These are phyloP conservation scores for Acholoe squamosa DNA, from an alignment of 2,888 invertebrate species.

Conservation along the genomic window DNA sequence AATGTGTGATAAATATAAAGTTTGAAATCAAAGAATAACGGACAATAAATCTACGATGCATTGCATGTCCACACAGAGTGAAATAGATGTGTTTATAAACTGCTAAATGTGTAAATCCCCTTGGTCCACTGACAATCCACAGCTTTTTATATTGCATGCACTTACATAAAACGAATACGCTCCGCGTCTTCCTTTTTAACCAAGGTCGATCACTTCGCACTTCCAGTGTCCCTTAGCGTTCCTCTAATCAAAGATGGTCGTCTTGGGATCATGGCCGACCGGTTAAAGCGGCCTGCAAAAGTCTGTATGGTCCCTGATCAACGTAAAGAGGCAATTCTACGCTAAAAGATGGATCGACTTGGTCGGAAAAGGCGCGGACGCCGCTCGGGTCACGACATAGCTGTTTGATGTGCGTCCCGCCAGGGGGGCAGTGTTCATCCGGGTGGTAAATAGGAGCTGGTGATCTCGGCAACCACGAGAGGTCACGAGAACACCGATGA, in stretches of 20 bases:
- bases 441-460: slow-evolving; percentile 56
- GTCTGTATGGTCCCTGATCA: neutral
- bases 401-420: slow-evolving; percentile 34
- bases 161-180: neutral
- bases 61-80: neutral
- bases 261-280: slow-evolving; percentile 27
- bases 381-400: neutral
- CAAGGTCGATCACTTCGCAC: neutral
- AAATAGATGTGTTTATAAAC: neutral
- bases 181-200: neutral
- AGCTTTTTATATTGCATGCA: too few relatives aligned
- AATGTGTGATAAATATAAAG: too few relatives aligned
- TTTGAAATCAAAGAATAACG: too few relatives aligned
- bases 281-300: slow-evolving; percentile 16
- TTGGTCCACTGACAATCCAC: too few relatives aligned
- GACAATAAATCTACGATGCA: neutral
- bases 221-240: neutral
- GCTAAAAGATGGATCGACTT: slow-evolving; percentile 56
- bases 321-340: neutral
- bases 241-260: slow-evolving; percentile 45
- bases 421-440: slow-evolving; percentile 30
- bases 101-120: neutral
- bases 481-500: slow-evolving; percentile 49
- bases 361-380: slow-evolving; percentile 7
- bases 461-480: slow-evolving; percentile 16